phyloP scores from a whole-genome alignment of 1,140 invertebrate species.

The Wiebesia pumilae region DNA sequence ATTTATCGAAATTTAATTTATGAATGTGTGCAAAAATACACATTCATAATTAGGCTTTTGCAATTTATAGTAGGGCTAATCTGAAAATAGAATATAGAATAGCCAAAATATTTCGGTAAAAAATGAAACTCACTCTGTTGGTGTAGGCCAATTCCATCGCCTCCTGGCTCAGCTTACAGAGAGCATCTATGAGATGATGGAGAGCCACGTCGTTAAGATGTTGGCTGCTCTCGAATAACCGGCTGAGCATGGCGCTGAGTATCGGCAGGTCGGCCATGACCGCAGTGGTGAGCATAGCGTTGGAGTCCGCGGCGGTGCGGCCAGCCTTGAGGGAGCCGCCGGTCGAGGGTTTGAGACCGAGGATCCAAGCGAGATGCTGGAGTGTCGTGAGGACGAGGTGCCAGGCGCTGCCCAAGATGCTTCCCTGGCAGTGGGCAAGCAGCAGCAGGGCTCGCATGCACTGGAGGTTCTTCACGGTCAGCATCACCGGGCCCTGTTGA shows the following conservation, averaged over 20 bases:
- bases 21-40: too few relatives aligned
- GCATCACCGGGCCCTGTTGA: slow-evolving; percentile 96
- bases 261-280: slow-evolving; percentile 97
- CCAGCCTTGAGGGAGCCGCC: slow-evolving; percentile 92
- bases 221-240: slow-evolving; percentile 95
- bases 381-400: slow-evolving; percentile 95
- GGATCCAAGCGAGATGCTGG: slow-evolving; percentile 97
- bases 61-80: too few relatives aligned
- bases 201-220: slow-evolving; percentile 95
- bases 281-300: slow-evolving; percentile 95
- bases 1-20: too few relatives aligned
- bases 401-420: slow-evolving; percentile 94
- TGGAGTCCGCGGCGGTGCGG: slow-evolving; percentile 83
- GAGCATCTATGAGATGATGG: slow-evolving; percentile 96
- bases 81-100: too few relatives aligned
- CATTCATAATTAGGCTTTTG: too few relatives aligned
- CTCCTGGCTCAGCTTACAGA: slow-evolving; percentile 96
- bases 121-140: slow-evolving; percentile 82
- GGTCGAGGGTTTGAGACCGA: slow-evolving; percentile 95
- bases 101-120: too few relatives aligned
- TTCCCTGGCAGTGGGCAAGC: slow-evolving; percentile 93
- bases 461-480: slow-evolving; percentile 97
- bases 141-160: slow-evolving; percentile 98
- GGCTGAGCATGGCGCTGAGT: slow-evolving; percentile 92
- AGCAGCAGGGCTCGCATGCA: slow-evolving; percentile 94